phyloP scores from a whole-genome alignment of 1,140 invertebrate genomes.

The Ceratosolen fusciceps region DNA sequence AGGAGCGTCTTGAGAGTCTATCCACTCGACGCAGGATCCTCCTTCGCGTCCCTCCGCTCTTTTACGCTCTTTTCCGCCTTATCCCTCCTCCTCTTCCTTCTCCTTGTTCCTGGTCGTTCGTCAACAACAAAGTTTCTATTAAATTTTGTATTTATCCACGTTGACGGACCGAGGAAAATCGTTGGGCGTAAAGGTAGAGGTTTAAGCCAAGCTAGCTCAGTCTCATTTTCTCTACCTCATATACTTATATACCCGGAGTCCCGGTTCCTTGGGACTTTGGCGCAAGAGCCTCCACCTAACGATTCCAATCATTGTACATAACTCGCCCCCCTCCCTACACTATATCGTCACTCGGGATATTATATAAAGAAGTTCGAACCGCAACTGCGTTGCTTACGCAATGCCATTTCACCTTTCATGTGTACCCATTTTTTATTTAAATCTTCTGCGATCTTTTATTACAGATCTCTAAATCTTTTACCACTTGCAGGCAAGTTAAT shows the following conservation, averaged over 20 bases:
- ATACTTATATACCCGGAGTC: neutral
- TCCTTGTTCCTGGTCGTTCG: too few species aligned
- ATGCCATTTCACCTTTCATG: too few species aligned
- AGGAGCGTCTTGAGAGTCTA: neutral
- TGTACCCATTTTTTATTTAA: too few species aligned
- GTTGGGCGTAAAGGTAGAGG: slow-evolving; percentile 53
- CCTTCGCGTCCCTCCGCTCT: too few species aligned
- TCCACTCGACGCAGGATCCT: slow-evolving; percentile 52
- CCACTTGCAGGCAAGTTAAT: too few species aligned
- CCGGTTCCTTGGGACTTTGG: neutral
- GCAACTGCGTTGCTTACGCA: too few species aligned
- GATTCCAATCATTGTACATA: neutral
- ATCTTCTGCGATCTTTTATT: too few species aligned
- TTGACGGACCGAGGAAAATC: slow-evolving; percentile 55
- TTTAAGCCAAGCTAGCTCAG: slow-evolving; percentile 22
- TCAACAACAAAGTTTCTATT: slow-evolving; percentile 65
- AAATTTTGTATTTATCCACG: slow-evolving; percentile 63
- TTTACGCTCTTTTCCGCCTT: slow-evolving; percentile 37
- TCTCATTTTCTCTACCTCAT: neutral
- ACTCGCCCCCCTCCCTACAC: too few species aligned
- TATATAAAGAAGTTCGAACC: too few species aligned
- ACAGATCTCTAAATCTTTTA: too few species aligned
- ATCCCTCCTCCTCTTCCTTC: slow-evolving; percentile 50
- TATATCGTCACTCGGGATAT: too few species aligned
- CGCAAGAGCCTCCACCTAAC: neutral